Evolutionary conservation across 2,113 vertebrate genomes (phyloP), one percentile per base, ranked within the genome.

Genomic region (Cepphus grylle): DNA sequence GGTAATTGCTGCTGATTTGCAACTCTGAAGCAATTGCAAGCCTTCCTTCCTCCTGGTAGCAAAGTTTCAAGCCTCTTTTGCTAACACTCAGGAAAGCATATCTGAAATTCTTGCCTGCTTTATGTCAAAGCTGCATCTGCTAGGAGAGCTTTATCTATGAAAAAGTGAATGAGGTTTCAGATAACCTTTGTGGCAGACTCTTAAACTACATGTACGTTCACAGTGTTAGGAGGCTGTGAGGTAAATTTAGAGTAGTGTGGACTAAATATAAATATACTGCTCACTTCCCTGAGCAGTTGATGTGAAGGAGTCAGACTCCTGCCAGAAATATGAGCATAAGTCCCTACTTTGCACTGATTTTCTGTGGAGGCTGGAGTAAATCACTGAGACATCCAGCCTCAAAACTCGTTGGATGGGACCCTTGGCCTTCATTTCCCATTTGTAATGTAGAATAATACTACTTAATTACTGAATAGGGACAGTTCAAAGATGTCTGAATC

Each of bases 61-160:
- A 55, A 95, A 84, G 40, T 49, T 93, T 81, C 65, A 69, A 69
- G 45, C 12, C 52, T 76, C 61, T 86, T 86, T 67, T 76, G 40
- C 42, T 30, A 47, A 71, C 67, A 40, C 74, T 80, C n/a, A 42
- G 56, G 66, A 69, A 72, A 91, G 40, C 66, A 77, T 87, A 34
- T 76, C 70, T 91, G 89, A 91, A 93, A 95, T 95, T 95, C 81
- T 82, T 95, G 65, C 45, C 95, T 95, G 97, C 42, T 76, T 91
- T 87, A 45, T 81, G 93, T 97, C 81, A 92, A 82, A 93, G 61
- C 45, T 29, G 5, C 69, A 45, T 81, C 66, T 5, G 6, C 52
- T 63, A 62, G 66, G 32, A 77, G 38, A 93, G n/a, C 32, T 89
- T 96, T 96, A 97, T 97, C 95, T 94, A 18, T 10, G 56, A 81